These are phyloP conservation scores for Branchinecta sandiegonensis DNA, from an alignment of 2,888 invertebrate species.

Conservation along the genomic window DNA sequence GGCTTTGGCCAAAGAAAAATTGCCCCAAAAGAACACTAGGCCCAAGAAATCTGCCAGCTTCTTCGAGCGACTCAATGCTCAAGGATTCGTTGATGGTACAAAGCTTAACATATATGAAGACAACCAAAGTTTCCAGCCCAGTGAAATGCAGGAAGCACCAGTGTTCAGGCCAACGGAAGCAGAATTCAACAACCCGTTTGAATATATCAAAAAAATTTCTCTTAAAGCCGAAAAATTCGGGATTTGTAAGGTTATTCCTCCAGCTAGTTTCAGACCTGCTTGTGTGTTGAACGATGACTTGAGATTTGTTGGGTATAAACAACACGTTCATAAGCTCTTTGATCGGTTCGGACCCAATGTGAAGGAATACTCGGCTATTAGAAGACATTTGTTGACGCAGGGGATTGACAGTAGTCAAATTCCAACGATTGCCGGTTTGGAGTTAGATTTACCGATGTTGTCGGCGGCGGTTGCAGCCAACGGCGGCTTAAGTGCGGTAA, in stretches of 20 bases:
- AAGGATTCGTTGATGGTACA: background rate
- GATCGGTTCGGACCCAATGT: constrained; percentile 78
- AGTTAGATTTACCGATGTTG: constrained; percentile 70
- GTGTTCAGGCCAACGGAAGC: constrained; percentile 62
- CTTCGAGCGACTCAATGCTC: background rate
- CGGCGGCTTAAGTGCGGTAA: constrained; percentile 60
- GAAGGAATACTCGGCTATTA: constrained; percentile 67
- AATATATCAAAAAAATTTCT: constrained; percentile 64
- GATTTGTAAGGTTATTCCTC: constrained; percentile 74
- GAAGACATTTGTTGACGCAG: constrained; percentile 47
- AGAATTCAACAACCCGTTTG: constrained; percentile 71
- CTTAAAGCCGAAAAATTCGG: constrained; percentile 62
- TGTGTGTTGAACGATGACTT: constrained; percentile 70
- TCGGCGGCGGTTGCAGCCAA: constrained; percentile 68
- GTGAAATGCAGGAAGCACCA: constrained; percentile 52
- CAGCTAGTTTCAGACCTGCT: constrained; percentile 56
- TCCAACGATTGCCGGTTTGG: constrained; percentile 63
- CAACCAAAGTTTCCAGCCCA: background rate
- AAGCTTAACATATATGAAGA: background rate
- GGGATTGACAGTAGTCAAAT: constrained; percentile 24
- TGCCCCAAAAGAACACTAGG: background rate
- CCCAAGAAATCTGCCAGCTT: background rate
- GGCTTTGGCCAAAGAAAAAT: background rate
- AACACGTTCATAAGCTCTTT: constrained; percentile 73
- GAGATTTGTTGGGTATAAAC: constrained; percentile 72